A percentile compares a stretch with the other conserved stretches of the same genome.
These are phyloP conservation scores for Phylloscopus trochilus DNA, from an alignment of 2,113 vertebrate genomes.

Conservation along the genomic window DNA sequence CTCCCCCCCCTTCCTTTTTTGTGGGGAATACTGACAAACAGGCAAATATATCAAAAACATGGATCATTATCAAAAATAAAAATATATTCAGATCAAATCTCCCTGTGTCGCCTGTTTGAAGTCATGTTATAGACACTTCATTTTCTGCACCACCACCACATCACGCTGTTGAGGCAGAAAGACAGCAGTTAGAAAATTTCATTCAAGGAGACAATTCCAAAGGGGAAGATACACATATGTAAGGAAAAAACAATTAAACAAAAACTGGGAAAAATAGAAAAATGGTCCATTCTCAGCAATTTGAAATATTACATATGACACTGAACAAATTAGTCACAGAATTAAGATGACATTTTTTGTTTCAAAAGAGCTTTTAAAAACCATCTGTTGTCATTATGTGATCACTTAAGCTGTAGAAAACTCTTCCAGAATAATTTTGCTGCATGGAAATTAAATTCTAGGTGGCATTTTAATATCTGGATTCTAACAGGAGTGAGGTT, in stretches of 20 bases:
- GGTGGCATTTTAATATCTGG: background rate
- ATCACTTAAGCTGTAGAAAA: background rate
- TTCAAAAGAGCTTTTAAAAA: background rate
- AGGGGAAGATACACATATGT: background rate
- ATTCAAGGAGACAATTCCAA: background rate
- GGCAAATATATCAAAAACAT: background rate
- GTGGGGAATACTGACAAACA: background rate
- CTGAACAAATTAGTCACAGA: background rate
- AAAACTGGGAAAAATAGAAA: background rate
- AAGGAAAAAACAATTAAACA: background rate
- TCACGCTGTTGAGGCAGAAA: background rate
- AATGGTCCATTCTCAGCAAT: background rate
- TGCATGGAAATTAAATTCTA: background rate
- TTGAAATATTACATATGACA: background rate
- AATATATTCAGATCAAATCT: background rate
- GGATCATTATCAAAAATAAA: background rate
- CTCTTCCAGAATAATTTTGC: background rate
- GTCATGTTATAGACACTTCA: background rate
- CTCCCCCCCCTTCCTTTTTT: accelerated
- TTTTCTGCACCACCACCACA: background rate
- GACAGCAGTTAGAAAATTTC: background rate
- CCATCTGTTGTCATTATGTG: background rate
- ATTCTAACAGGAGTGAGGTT: background rate
- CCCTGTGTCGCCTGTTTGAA: background rate
- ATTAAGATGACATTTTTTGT: background rate